A percentile compares a stretch with the other conserved stretches of the same genome.
phyloP scores from a whole-genome alignment of 1,140 invertebrate genomes.

The Ips typographus region DNA sequence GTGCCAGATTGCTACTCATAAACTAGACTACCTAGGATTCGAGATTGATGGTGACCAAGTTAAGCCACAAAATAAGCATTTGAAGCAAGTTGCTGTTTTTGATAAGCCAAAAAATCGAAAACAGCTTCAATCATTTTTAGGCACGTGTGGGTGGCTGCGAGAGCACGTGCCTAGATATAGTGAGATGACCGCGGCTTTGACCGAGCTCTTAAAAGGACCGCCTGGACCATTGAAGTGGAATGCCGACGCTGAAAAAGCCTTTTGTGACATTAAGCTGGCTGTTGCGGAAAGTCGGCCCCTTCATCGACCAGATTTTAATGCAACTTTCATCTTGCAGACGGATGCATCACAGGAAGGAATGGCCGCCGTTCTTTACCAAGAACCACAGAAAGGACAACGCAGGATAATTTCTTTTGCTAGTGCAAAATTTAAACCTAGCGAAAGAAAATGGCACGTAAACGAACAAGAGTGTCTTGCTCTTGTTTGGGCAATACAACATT shows the following conservation, averaged over 20 bases:
- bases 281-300: slow-evolving; percentile 35
- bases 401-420: slow-evolving; percentile 30
- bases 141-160: slow-evolving; percentile 40
- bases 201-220: slow-evolving; percentile 29
- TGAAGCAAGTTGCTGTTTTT: not conserved
- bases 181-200: slow-evolving; percentile 27
- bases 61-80: slow-evolving; percentile 14
- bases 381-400: slow-evolving; percentile 14
- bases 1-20: not conserved
- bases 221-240: slow-evolving; percentile 4
- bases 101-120: not conserved
- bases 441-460: slow-evolving; percentile 34
- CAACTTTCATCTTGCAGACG: slow-evolving; percentile 46
- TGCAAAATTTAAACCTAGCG: slow-evolving; percentile 15
- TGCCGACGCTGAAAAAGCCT: slow-evolving; percentile 14
- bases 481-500: slow-evolving; percentile 50
- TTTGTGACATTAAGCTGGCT: slow-evolving; percentile 41
- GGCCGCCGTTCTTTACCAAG: slow-evolving; percentile 43
- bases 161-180: slow-evolving; percentile 41
- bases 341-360: slow-evolving; percentile 42
- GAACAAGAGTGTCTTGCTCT: slow-evolving; percentile 54
- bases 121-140: slow-evolving; percentile 39
- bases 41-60: slow-evolving; percentile 1
- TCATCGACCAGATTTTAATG: slow-evolving; percentile 36
- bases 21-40: slow-evolving; percentile 23